Conservation (phyloP, 2,113 vertebrate genomes). For the Tenrec ecaudatus region DNA sequence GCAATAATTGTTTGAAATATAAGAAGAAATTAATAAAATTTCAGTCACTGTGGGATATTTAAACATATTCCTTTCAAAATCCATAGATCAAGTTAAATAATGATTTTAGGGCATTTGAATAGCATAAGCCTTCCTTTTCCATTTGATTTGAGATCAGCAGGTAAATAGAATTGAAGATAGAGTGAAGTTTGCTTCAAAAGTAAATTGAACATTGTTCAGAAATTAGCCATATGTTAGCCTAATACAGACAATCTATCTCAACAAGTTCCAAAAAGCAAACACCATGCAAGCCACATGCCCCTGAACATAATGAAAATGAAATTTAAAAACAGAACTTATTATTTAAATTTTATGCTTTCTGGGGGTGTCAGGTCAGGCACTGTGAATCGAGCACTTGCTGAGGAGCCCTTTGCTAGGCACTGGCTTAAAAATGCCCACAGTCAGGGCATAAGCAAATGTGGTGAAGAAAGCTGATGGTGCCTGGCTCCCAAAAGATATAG, state of each 20-base stretch:
- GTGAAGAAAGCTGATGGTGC: no score
- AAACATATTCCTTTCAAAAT: not conserved
- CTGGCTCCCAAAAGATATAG: no score
- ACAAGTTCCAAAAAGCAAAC: not conserved
- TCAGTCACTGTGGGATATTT: not conserved
- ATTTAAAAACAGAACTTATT: not conserved
- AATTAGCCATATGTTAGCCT: not conserved
- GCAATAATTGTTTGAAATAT: not conserved
- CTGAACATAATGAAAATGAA: constrained; percentile 16
- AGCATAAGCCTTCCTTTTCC: constrained; percentile 14
- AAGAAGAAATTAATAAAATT: constrained; percentile 10
- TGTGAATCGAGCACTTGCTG: constrained; percentile 29
- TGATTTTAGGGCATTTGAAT: not conserved
- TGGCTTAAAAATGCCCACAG: not conserved
- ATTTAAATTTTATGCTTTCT: constrained; percentile 11
- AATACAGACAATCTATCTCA: constrained; percentile 42
- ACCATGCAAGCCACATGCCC: not conserved
- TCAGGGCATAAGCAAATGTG: no score
- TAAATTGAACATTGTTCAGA: constrained; percentile 6
- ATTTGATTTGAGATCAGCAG: not conserved
- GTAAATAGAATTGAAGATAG: not conserved
- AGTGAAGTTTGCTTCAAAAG: constrained; percentile 16
- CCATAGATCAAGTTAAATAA: not conserved
- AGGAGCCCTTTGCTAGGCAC: not conserved
- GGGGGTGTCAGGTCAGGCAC: not conserved